phyloP scores from a whole-genome alignment of 2,888 invertebrate genomes.

The Heliconius charithonia region DNA sequence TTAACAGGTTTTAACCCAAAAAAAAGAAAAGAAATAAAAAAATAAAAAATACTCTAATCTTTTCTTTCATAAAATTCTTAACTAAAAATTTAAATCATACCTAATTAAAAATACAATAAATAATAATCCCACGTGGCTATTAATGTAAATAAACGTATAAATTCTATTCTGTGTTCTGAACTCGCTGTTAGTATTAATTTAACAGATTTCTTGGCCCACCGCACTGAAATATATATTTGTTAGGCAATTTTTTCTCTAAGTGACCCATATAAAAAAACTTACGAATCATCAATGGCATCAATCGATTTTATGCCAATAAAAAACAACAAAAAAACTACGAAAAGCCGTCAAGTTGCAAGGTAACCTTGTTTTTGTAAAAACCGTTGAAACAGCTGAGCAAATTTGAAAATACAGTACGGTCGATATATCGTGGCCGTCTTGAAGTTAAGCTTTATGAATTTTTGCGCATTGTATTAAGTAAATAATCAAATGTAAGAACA shows the following conservation, averaged over 20 bases:
- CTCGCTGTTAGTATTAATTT: background rate
- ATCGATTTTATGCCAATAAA: slow-evolving; percentile 47
- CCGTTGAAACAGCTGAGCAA: slow-evolving; percentile 47
- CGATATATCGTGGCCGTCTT: background rate
- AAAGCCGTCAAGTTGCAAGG: slow-evolving; percentile 77
- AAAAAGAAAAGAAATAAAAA: background rate
- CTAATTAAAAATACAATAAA: background rate
- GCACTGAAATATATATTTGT: background rate
- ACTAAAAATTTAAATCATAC: background rate
- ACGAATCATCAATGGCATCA: slow-evolving; percentile 28
- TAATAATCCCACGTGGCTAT: background rate
- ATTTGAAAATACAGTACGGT: slow-evolving; percentile 28
- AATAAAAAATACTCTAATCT: background rate
- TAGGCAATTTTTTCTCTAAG: background rate
- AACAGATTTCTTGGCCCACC: background rate
- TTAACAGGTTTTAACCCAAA: too few species aligned
- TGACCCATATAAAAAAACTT: slow-evolving; percentile 18
- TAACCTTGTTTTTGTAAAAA: slow-evolving; percentile 58
- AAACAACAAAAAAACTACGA: slow-evolving; percentile 63
- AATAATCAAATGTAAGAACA: background rate
- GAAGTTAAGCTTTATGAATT: background rate
- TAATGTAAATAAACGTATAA: background rate
- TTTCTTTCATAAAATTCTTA: background rate
- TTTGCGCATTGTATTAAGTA: background rate
- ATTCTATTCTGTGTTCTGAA: too few species aligned